These are phyloP conservation scores for Holotrichia oblita DNA, from an alignment of 1,140 invertebrate species.

Conservation along the genomic window DNA sequence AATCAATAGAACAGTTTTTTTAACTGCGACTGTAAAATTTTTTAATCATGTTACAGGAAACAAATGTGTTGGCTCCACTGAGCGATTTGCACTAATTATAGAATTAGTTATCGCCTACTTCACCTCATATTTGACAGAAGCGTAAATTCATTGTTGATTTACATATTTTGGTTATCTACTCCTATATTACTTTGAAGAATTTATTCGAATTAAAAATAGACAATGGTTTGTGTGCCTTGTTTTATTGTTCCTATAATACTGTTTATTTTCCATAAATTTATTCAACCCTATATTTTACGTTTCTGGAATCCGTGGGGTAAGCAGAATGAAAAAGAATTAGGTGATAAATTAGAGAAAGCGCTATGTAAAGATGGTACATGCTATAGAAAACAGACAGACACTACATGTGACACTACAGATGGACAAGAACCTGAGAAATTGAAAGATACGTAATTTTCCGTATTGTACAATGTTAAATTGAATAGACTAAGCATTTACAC, in stretches of 20 bases:
- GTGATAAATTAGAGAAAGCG: conserved; percentile 34
- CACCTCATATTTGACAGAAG: not conserved
- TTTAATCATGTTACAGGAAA: too few relatives aligned
- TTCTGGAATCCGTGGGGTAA: conserved; percentile 81
- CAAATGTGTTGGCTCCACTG: too few relatives aligned
- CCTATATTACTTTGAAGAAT: too few relatives aligned
- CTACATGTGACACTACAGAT: not conserved
- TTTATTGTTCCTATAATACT: conserved; percentile 78
- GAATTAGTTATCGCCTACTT: not conserved
- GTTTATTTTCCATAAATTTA: conserved; percentile 79
- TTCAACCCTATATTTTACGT: conserved; percentile 75
- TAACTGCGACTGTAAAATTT: too few relatives aligned
- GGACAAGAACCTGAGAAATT: not conserved
- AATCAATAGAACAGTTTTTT: too few relatives aligned
- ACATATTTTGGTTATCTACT: too few relatives aligned
- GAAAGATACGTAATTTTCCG: conserved; percentile 3
- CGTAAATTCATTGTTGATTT: too few relatives aligned
- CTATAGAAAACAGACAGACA: not conserved
- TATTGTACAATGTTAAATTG: too few relatives aligned
- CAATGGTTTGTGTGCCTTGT: conserved; percentile 72
- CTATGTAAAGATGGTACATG: conserved; percentile 38
- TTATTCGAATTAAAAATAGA: too few relatives aligned
- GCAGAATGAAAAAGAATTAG: conserved; percentile 38
- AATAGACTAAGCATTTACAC: too few relatives aligned
- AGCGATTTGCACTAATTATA: too few relatives aligned